phyloP scores from a whole-genome alignment of 2,888 invertebrate species.

The Anodontia alba region DNA sequence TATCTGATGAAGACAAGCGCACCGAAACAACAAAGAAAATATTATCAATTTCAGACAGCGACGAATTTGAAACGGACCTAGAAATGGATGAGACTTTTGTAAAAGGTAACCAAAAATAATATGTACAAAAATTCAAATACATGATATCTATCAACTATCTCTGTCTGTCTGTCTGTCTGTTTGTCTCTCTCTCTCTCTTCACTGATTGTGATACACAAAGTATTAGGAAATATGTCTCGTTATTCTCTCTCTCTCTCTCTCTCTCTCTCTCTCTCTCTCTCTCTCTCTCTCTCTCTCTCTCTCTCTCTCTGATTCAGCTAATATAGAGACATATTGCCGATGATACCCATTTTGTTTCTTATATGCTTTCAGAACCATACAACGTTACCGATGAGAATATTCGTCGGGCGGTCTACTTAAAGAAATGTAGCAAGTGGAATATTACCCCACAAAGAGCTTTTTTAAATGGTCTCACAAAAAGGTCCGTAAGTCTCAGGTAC shows the following conservation, averaged over 20 bases:
- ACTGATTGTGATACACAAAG: too few relatives aligned
- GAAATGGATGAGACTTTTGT: conserved; percentile 35
- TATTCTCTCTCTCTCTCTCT: too few relatives aligned
- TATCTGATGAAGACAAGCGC: too few relatives aligned
- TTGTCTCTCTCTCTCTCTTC: too few relatives aligned
- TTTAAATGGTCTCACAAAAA: conserved; percentile 18
- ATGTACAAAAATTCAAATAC: too few relatives aligned
- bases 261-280: too few relatives aligned
- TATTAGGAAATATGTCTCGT: too few relatives aligned
- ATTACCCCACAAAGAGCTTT: conserved; percentile 35
- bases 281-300: too few relatives aligned
- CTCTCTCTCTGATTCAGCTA: not conserved
- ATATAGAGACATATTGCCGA: too few relatives aligned
- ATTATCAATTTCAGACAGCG: conserved; percentile 49
- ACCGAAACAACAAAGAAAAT: not conserved
- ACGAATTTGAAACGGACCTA: conserved; percentile 55
- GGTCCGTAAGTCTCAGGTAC: conserved; percentile 32
- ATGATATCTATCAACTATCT: not conserved
- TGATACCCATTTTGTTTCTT: too few relatives aligned
- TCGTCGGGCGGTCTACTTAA: conserved; percentile 21
- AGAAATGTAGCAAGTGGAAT: conserved; percentile 30
- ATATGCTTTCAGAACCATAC: not conserved
- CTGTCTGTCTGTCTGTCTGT: too few relatives aligned
- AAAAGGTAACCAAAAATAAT: conserved; percentile 35
- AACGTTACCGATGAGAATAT: conserved; percentile 19